Percentiles rank a stretch among this genome's conserved stretches.
These are phyloP conservation scores for Hemistola chrysoprasaria DNA, from an alignment of 2,888 invertebrate species.

Conservation along the genomic window DNA sequence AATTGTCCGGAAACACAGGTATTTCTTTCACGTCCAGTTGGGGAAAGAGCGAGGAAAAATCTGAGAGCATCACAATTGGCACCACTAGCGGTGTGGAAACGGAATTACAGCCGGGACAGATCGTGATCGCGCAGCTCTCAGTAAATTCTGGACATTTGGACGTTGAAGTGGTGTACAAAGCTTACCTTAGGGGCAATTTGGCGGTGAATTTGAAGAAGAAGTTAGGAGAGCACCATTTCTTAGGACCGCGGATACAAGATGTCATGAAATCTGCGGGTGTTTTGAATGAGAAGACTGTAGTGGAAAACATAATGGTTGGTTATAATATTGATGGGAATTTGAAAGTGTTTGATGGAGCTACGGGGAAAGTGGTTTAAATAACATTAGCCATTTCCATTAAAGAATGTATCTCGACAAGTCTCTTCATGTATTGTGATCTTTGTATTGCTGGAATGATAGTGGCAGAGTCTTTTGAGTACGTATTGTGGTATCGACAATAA, in stretches of 20 bases:
- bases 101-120: slow-evolving; percentile 55
- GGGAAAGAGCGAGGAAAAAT: slow-evolving; percentile 56
- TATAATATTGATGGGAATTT: slow-evolving; percentile 55
- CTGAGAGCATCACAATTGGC: slow-evolving; percentile 54
- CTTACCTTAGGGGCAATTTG: slow-evolving; percentile 53
- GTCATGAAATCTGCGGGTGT: slow-evolving; percentile 49
- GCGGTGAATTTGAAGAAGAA: slow-evolving; percentile 55
- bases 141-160: slow-evolving; percentile 54
- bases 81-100: slow-evolving; percentile 55
- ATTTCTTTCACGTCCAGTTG: slow-evolving; percentile 53
- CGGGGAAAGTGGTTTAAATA: slow-evolving; percentile 27
- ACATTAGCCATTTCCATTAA: too few species aligned
- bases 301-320: slow-evolving; percentile 51
- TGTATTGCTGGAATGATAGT: too few species aligned
- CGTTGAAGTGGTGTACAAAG: slow-evolving; percentile 51
- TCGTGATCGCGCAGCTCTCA: slow-evolving; percentile 54
- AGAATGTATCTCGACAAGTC: too few species aligned
- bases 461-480: too few species aligned
- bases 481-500: too few species aligned
- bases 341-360: slow-evolving; percentile 54
- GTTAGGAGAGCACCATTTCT: slow-evolving; percentile 58
- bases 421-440: too few species aligned
- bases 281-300: slow-evolving; percentile 41
- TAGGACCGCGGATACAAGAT: slow-evolving; percentile 49
- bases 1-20: slow-evolving; percentile 47